Percentiles rank a stretch among this genome's conserved stretches.
These are phyloP conservation scores for Brachypteracias leptosomus DNA, from an alignment of 2,113 vertebrate genomes.

Conservation along the genomic window DNA sequence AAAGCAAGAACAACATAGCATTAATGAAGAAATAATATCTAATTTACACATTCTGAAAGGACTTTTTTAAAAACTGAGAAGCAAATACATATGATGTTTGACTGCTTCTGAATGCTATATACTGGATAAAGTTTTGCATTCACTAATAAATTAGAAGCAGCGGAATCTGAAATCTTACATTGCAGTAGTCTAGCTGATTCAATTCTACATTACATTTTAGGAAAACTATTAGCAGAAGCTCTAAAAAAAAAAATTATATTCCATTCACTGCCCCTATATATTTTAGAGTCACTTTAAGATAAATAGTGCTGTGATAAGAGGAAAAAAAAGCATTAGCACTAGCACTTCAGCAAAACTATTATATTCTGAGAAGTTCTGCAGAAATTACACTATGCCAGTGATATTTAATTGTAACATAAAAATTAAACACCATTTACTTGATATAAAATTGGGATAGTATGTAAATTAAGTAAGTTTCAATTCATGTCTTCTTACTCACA, in stretches of 20 bases:
- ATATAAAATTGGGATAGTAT: constrained; percentile 80
- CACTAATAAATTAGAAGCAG: background rate
- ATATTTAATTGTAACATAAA: constrained; percentile 84
- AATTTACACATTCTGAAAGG: background rate
- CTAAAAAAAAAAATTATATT: background rate
- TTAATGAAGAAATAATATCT: background rate
- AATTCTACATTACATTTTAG: background rate
- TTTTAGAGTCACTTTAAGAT: constrained; percentile 52
- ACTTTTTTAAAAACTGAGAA: background rate
- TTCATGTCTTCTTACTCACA: constrained; percentile 84
- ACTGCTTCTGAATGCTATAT: background rate
- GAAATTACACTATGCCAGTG: constrained; percentile 67
- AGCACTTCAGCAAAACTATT: constrained; percentile 62
- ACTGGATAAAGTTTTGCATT: background rate
- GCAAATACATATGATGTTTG: background rate
- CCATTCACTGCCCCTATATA: background rate
- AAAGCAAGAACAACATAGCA: background rate
- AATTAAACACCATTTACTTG: constrained; percentile 80
- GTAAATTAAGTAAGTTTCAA: constrained; percentile 85
- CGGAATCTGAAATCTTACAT: background rate
- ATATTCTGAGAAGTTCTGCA: constrained; percentile 68
- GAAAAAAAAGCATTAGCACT: constrained; percentile 22
- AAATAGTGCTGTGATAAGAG: constrained; percentile 66
- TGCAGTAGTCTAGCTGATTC: background rate
- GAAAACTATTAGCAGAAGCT: background rate